These are phyloP conservation scores for Pristiophorus japonicus DNA, from an alignment of 2,113 vertebrate genomes.

Conservation along the genomic window DNA sequence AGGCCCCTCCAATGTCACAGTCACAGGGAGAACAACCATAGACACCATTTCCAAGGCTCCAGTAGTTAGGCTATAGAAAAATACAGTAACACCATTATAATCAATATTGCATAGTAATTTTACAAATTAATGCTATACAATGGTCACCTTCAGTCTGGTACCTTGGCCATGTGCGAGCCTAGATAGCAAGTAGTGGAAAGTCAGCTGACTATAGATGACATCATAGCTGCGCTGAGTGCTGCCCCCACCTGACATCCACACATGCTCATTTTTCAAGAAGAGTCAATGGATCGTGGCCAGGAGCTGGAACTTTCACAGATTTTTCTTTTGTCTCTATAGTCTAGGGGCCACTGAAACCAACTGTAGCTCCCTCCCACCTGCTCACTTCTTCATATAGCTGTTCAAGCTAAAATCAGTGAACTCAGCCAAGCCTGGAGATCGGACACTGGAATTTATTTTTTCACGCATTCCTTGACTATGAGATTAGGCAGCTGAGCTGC, in stretches of 20 bases:
- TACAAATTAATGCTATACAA: not conserved
- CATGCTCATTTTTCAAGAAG: not conserved
- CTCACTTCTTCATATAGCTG: not conserved
- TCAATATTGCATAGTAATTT: not conserved
- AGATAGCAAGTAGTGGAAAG: too few species aligned
- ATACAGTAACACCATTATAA: conserved; percentile 5
- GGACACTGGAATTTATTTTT: not conserved
- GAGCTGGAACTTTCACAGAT: not conserved
- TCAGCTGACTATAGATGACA: not conserved
- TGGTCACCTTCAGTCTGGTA: not conserved
- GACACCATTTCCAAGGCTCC: conserved; percentile 67
- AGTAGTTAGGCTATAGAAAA: conserved; percentile 65
- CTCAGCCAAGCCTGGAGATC: not conserved
- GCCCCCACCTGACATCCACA: not conserved
- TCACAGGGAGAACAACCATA: conserved; percentile 68
- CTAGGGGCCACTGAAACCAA: not conserved
- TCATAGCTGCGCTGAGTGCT: not conserved
- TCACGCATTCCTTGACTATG: not conserved
- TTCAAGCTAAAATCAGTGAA: not conserved
- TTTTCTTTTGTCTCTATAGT: not conserved
- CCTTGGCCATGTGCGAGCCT: not conserved
- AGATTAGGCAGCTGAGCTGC: not conserved
- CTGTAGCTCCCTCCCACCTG: not conserved
- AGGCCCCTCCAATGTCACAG: conserved; percentile 76
- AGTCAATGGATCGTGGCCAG: not conserved